phyloP scores from a whole-genome alignment of 1,140 invertebrate genomes.

The Drosophila pruinosa region DNA sequence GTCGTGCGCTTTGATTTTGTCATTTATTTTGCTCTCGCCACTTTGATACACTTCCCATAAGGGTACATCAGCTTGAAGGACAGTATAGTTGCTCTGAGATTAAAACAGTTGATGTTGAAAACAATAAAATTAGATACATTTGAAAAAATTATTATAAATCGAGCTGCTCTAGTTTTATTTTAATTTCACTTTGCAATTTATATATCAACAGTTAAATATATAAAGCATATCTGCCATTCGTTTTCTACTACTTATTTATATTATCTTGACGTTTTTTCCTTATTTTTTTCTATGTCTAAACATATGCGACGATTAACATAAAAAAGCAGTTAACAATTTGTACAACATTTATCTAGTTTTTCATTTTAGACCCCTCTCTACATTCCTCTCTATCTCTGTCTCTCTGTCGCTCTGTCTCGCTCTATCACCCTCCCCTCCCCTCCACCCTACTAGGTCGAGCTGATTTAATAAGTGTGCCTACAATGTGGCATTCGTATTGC shows the following conservation, averaged over 20 bases:
- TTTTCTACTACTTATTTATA: background rate
- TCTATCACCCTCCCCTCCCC: background rate
- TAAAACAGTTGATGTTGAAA: too few species aligned
- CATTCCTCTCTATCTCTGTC: background rate
- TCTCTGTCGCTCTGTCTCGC: background rate
- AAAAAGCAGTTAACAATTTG: conserved; percentile 82
- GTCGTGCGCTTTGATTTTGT: conserved; percentile 74
- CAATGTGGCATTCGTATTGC: conserved; percentile 22
- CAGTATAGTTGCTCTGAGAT: too few species aligned
- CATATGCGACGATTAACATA: conserved; percentile 73
- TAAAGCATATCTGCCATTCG: background rate
- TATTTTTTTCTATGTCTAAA: conserved; percentile 59
- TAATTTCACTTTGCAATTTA: too few species aligned
- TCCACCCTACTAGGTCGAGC: too few species aligned
- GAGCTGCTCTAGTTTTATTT: too few species aligned
- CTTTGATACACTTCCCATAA: background rate
- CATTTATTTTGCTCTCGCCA: conserved; percentile 36
- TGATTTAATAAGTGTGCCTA: conserved; percentile 36
- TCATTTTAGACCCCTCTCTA: conserved; percentile 39
- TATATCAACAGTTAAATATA: too few species aligned
- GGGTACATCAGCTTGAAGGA: background rate
- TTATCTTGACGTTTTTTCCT: background rate
- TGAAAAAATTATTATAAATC: too few species aligned
- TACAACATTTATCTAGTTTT: conserved; percentile 82
- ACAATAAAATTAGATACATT: too few species aligned